Conservation (phyloP, 2,797 vertebrate genomes). For the Lemur catta region DNA sequence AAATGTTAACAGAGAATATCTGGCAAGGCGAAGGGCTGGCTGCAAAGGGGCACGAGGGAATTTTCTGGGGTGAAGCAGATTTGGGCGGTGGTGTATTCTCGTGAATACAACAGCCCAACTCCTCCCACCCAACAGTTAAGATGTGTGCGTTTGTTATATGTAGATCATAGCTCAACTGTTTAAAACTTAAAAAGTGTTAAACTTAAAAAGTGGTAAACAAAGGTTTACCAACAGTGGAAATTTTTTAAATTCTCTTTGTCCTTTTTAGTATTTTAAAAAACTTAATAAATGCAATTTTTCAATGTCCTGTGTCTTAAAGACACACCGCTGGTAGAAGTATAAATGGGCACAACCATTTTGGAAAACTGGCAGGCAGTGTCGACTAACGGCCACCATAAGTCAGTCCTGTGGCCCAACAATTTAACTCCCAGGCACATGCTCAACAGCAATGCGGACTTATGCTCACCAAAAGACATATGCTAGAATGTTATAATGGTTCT, state of each 20-base stretch:
- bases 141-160: background rate
- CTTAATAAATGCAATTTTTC: background rate
- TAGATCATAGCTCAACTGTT: background rate
- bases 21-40: rapidly evolving
- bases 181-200: background rate
- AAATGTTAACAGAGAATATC: background rate
- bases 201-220: background rate
- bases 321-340: background rate
- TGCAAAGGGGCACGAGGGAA: background rate
- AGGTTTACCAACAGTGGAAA: background rate
- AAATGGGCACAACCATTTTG: background rate
- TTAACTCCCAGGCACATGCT: background rate
- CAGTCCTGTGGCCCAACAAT: background rate
- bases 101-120: background rate
- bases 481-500: background rate
- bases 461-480: background rate
- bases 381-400: no score
- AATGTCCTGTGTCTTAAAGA: no score
- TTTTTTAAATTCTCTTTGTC: background rate
- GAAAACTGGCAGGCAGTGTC: background rate
- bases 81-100: background rate
- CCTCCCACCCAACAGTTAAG: background rate
- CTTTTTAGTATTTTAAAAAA: background rate
- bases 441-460: background rate
- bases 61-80: background rate